Evolutionary conservation across 1,140 invertebrate genomes (phyloP).

Genomic region (Hypsibius dujardini): DNA sequence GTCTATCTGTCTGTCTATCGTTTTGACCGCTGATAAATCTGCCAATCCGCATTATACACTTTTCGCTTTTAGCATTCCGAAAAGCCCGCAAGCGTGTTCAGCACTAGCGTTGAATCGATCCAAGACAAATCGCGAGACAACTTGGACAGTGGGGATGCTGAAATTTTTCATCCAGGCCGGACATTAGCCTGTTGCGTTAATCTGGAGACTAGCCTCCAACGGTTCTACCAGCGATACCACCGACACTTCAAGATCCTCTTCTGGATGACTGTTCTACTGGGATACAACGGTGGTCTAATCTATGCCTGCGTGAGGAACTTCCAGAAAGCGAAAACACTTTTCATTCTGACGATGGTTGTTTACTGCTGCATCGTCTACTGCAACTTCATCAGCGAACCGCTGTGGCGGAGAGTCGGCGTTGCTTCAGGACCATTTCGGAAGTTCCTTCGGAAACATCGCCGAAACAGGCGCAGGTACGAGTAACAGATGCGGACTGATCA

Average conservation of each 20-base stretch:
- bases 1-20: too few species aligned
- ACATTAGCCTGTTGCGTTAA: too few species aligned
- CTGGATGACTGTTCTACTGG: background rate
- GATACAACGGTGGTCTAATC: background rate
- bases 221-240: background rate
- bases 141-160: too few species aligned
- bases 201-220: too few species aligned
- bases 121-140: too few species aligned
- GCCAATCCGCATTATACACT: too few species aligned
- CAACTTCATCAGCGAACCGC: background rate
- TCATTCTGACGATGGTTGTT: constrained; percentile 1
- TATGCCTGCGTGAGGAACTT: constrained; percentile 7
- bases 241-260: background rate
- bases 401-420: background rate
- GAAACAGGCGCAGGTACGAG: background rate
- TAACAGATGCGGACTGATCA: background rate
- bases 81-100: too few species aligned
- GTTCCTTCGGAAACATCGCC: background rate
- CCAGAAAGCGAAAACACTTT: background rate
- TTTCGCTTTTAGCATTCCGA: too few species aligned
- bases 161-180: too few species aligned
- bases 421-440: background rate
- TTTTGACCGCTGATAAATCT: too few species aligned
- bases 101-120: too few species aligned
- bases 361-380: constrained; percentile 2